phyloP scores from a whole-genome alignment of 1,140 invertebrate genomes.

The Temnothorax longispinosus region DNA sequence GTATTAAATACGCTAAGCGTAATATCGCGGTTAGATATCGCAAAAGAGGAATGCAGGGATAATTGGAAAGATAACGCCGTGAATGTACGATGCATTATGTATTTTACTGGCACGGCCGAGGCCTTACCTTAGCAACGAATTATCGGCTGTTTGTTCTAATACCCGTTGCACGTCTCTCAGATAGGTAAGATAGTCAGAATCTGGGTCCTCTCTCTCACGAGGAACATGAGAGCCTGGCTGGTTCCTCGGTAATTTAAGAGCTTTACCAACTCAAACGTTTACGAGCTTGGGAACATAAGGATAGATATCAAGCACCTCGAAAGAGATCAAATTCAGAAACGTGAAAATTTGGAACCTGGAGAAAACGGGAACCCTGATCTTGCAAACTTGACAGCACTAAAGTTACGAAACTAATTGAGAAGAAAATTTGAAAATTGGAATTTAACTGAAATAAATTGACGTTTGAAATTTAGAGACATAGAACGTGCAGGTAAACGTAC shows the following conservation, averaged over 20 bases:
- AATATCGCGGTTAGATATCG: conserved; percentile 44
- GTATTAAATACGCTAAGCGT: conserved; percentile 19
- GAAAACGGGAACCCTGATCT: neutral
- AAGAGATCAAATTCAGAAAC: neutral
- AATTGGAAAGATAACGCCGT: conserved; percentile 72
- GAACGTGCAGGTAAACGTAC: neutral
- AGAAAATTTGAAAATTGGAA: neutral
- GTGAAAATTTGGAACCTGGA: neutral
- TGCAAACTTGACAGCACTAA: neutral
- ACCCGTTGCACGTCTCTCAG: conserved; percentile 26
- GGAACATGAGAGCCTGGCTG: conserved; percentile 19
- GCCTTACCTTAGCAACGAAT: conserved; percentile 36
- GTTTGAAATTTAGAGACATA: neutral
- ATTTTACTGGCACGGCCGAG: conserved; percentile 58
- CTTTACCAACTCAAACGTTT: neutral
- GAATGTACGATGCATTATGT: conserved; percentile 35
- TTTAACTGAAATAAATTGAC: neutral
- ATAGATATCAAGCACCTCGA: neutral
- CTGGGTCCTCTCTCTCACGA: neutral
- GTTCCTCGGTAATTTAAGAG: conserved; percentile 25
- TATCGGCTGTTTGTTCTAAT: conserved; percentile 46
- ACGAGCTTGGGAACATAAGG: neutral
- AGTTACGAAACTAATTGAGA: neutral
- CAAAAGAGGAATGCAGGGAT: conserved; percentile 56
- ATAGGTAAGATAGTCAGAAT: conserved; percentile 26